Conservation (phyloP, 2,888 invertebrate genomes). For the Watsonalla binaria region DNA sequence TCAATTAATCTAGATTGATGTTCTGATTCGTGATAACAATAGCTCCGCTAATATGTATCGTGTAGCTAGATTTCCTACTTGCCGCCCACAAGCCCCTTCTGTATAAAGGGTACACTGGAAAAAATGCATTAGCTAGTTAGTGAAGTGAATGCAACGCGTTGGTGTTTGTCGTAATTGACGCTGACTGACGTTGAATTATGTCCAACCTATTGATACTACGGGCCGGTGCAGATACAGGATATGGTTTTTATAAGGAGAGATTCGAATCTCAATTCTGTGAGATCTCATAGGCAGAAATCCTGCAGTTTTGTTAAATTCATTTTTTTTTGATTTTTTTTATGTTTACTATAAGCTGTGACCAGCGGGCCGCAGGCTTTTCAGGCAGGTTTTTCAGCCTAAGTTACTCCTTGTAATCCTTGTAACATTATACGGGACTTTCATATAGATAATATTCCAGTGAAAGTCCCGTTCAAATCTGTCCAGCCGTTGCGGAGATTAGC, state of each 20-base stretch:
- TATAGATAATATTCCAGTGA: no score
- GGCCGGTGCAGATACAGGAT: slow-evolving; percentile 1
- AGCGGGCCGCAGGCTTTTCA: no score
- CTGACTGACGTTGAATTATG: neutral
- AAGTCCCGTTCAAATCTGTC: no score
- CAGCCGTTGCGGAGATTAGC: no score
- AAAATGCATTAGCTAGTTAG: neutral
- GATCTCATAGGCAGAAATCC: no score
- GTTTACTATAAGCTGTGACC: no score
- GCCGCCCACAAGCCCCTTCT: neutral
- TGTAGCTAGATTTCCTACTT: neutral
- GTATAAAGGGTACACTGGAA: neutral
- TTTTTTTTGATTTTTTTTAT: no score
- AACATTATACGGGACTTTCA: no score
- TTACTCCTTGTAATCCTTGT: no score
- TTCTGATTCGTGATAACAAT: neutral
- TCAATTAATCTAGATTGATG: neutral
- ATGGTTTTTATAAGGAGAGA: neutral
- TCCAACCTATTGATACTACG: neutral
- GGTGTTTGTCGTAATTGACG: neutral
- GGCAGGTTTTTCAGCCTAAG: no score
- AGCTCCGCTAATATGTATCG: neutral
- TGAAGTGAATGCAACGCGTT: neutral
- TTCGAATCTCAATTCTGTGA: no score
- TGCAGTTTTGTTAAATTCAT: no score